phyloP scores from a whole-genome alignment of 2,888 invertebrate species.

The Caenorhabditis sp. region DNA sequence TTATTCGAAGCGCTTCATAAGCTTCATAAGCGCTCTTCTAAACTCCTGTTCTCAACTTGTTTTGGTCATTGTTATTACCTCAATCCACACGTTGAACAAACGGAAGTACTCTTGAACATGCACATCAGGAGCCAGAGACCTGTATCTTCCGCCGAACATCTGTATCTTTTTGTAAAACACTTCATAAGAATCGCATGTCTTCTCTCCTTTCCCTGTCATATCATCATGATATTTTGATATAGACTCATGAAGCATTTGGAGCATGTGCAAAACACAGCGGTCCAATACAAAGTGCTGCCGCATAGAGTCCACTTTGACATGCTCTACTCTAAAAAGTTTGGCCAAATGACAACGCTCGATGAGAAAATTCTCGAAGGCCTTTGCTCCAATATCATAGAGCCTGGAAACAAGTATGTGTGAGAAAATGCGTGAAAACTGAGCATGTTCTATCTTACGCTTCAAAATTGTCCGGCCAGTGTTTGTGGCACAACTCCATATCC shows the following conservation, averaged over 20 bases:
- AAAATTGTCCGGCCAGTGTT: conserved; percentile 51
- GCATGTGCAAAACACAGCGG: conserved; percentile 33
- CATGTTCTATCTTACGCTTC: conserved; percentile 23
- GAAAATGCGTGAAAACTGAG: not conserved
- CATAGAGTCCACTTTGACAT: conserved; percentile 24
- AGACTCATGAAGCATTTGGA: conserved; percentile 33
- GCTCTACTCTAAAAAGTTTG: conserved; percentile 18
- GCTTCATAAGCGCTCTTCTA: not conserved
- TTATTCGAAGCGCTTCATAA: too few species aligned
- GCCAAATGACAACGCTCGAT: conserved; percentile 13
- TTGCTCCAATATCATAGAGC: conserved; percentile 38
- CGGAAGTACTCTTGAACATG: conserved; percentile 25
- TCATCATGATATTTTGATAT: conserved; percentile 19
- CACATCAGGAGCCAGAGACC: conserved; percentile 21
- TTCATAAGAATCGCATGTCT: too few species aligned
- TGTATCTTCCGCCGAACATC: conserved; percentile 32
- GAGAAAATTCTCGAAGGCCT: conserved; percentile 35
- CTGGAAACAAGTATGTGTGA: conserved; percentile 15
- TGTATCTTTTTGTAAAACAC: conserved; percentile 18
- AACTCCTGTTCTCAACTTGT: too few species aligned
- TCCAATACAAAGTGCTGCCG: conserved; percentile 33
- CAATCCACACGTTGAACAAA: conserved; percentile 30
- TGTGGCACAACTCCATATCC: conserved; percentile 31
- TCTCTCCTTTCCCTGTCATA: conserved; percentile 4
- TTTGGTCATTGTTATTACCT: too few species aligned